Conservation (phyloP, 2,888 invertebrate genomes). For the Nebria salina region DNA sequence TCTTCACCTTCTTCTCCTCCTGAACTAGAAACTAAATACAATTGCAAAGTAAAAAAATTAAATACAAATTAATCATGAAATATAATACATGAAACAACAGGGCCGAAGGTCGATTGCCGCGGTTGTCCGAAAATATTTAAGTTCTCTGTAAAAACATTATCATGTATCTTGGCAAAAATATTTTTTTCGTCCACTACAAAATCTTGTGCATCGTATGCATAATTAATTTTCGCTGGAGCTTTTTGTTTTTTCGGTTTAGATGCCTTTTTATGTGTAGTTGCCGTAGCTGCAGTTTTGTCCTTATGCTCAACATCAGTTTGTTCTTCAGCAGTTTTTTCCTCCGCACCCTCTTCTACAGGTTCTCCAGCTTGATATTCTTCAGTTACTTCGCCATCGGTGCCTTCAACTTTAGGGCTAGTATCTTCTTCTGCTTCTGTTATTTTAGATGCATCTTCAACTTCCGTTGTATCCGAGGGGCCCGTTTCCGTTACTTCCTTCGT, state of each 20-base stretch:
- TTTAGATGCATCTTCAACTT: slow-evolving; percentile 10
- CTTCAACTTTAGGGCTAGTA: neutral
- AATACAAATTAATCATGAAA: neutral
- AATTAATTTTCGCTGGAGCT: neutral
- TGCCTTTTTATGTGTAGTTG: neutral
- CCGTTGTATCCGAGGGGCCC: neutral
- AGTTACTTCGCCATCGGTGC: neutral
- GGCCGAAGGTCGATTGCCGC: neutral
- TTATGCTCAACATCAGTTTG: no score
- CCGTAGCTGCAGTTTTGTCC: no score
- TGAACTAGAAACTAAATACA: slow-evolving; percentile 4
- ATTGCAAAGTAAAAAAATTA: neutral
- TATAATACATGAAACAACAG: slow-evolving; percentile 4
- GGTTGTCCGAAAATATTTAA: slow-evolving; percentile 14
- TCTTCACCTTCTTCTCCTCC: slow-evolving; percentile 20
- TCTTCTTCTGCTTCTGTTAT: slow-evolving; percentile 6
- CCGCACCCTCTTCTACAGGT: neutral
- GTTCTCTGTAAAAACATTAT: neutral
- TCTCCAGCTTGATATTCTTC: neutral
- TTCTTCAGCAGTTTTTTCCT: neutral
- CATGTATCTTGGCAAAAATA: neutral
- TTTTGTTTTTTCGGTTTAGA: neutral
- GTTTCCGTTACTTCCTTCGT: no score
- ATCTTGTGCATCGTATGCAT: neutral
- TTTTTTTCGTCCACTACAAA: neutral